phyloP scores from a whole-genome alignment of 2,797 vertebrate species.

The Falco cherrug region DNA sequence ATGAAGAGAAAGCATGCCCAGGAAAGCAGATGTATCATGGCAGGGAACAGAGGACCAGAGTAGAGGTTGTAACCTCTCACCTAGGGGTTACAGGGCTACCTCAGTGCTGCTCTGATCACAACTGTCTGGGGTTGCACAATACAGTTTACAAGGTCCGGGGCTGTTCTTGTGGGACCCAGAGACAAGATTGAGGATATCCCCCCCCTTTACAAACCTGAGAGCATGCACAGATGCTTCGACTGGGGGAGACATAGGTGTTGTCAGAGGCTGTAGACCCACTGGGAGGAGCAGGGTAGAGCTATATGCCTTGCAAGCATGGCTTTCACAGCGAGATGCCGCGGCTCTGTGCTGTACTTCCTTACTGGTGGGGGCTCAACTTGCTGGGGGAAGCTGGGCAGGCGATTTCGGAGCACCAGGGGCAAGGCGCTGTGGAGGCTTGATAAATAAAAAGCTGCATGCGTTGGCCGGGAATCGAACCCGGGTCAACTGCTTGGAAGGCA shows the following conservation, averaged over 20 bases:
- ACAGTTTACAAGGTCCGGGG: neutral
- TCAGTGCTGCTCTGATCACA: too few relatives aligned
- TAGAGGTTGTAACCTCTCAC: fast-evolving
- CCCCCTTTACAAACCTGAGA: neutral
- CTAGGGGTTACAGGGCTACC: fast-evolving
- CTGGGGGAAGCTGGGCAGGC: neutral
- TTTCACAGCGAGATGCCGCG: neutral
- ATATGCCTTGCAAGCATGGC: too few relatives aligned
- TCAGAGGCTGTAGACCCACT: too few relatives aligned
- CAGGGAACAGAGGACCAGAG: fast-evolving
- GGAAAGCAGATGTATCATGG: fast-evolving
- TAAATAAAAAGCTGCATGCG: conserved; percentile 29
- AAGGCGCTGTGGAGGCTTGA: neutral
- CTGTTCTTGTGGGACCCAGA: too few relatives aligned
- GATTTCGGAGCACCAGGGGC: neutral
- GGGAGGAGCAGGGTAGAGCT: too few relatives aligned
- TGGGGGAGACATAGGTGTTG: too few relatives aligned
- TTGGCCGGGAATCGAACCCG: conserved; percentile 83
- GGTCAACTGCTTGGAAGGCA: conserved; percentile 82
- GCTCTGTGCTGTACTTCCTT: neutral
- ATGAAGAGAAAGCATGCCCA: too few relatives aligned
- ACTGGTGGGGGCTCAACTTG: too few relatives aligned
- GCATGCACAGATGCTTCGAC: too few relatives aligned
- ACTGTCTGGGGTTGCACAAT: fast-evolving
- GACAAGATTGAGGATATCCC: too few relatives aligned